Evolutionary conservation across 2,888 invertebrate species (phyloP), one percentile per base, ranked within the genome.

Genomic region (Linnaemya vulpina): DNA sequence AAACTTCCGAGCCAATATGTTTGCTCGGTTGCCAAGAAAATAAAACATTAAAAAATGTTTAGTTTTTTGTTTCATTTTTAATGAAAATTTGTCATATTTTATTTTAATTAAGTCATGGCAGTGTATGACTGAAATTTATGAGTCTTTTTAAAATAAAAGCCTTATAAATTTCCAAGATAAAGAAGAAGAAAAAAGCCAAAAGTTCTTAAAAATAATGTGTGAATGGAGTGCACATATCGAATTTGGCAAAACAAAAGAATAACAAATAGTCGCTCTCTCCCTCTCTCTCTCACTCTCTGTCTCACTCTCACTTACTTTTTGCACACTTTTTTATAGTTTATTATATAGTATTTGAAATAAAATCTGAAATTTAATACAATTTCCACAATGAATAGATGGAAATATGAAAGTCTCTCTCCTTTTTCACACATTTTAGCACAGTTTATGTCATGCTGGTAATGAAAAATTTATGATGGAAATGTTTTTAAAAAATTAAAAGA

Each of bases 1-100:
- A 38, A 53, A 43, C 49, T 51, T 22, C 49, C n/a, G n/a, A 40
- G 71, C 63, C 78, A 78, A 78, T 78, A 79, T 30, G 30, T 78
- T 63, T 63, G 20, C 13, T n/a, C 11, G 10, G 40, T 67, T 83
- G 76, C 71, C 82, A 77, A 76, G 13, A 73, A 71, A 65, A 60
- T 65, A 55, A 73, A 55, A 63, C 35, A 38, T 8, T 3, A 58
- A 63, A 30, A 55, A 20, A 55, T 7, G 7, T 25, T 25, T 11
- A 25, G 0, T 9, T 3, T 13, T 38, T 58, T 11, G 3, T 13
- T 40, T 13, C 49, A 35, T 70, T 62, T 43, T 62, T 70, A 65
- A 65, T 40, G 51, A 62, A 68, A 76, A 84, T 81, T 77, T 84
- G 76, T 84, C 84, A 84, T 84, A 76, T 80, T 76, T 75, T 62